Evolutionary conservation across 2,797 vertebrate species (phyloP), one percentile per base, ranked within the genome.

Genomic region (Acipenser oxyrinchus): DNA sequence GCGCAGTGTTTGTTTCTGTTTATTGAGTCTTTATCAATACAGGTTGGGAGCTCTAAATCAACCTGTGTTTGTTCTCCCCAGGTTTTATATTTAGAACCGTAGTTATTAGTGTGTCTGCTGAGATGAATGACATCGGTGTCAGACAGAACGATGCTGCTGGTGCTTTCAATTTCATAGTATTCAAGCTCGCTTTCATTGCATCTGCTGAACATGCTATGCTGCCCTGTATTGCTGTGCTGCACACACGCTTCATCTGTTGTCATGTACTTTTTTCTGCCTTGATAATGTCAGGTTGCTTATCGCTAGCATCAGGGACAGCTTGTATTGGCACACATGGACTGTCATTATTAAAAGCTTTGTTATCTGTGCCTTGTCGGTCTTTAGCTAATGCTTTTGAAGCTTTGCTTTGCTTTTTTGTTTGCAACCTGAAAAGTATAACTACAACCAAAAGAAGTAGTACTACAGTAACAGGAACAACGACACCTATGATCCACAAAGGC

Each of bases 111-210:
- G 53, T 73, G 73, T 69, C 74, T 74, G 62, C 68, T 76, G 61
- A 76, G 73, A 49, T 75, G 74, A 53, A 76, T 62, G 1, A 77
- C 78, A 18, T 73, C 70, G 1, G 62, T 65, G 48, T 84, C 80
- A 8, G 80, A 84, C 61, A 74, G 71, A 71, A 72, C 74, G 9
- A 66, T 66, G 70, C 80, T 83, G 7, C 76, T 83, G 49, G 79
- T 72, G 71, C 82, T 86, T 63, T 80, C 72, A 6, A 84, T 75
- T 72, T 90, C 86, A 64, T 80, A 86, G 71, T 86, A 85, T 48
- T 87, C 84, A 50, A 82, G 73, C 52, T 87, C 83, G 72, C 70
- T 78, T 12, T 73, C 75, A 51, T 62, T 63, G 50, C 60, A 57
- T 11, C 64, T 66, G 0, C 71, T 60, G 60, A 74, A 69, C 51